Base-by-base conservation (phyloP, 2,797 vertebrate species). In the Poecilia velifera region DNA sequence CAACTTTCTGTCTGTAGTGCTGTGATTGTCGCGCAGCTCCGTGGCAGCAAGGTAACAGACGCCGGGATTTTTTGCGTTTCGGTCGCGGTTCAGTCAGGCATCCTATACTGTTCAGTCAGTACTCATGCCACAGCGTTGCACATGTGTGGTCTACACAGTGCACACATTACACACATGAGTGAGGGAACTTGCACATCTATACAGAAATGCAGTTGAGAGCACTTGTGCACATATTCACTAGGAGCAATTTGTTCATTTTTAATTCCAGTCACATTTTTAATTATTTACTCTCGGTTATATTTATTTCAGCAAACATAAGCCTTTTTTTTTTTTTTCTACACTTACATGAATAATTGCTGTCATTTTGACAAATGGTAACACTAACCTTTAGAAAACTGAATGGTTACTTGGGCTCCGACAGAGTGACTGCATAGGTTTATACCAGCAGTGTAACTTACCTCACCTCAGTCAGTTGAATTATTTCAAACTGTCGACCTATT, bases 21-120 rank as follows among this genome's bases (percentile, higher is more conserved):
- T 89, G 89, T 91, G 94, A 93, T 94, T 91, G 93, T 90, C 86
- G 79, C 84, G 85, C 84, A 85, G 90, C 71, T 87, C 68, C 71
- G 83, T 49, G 77, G 88, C 74, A 87, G 89, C 78, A 88, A 91
- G 90, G 92, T 92, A 91, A 72, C 31, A 89, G 81, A 76, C 72
- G 57, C 80, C 79, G 82, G 70, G 81, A 84, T 87, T 88, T 88
- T 82, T 82, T 28, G 34, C 75, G 72, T 83, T 84, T 71, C 41
- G 47, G 28, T 20, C 64, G 73, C 49, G 49, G 57, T 82, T 85
- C 76, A 49, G 46, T 73, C 49, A 76, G 77, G 45, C 79, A 72
- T 47, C 72, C 74, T 31, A 57, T 57, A 57, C 34, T 53, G 16
- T 28, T 28, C 55, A 57, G 55, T 34, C 13, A 82, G 72, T 13